Evolutionary conservation across 1,140 invertebrate genomes (phyloP).

Genomic region (Megathymus violae): DNA sequence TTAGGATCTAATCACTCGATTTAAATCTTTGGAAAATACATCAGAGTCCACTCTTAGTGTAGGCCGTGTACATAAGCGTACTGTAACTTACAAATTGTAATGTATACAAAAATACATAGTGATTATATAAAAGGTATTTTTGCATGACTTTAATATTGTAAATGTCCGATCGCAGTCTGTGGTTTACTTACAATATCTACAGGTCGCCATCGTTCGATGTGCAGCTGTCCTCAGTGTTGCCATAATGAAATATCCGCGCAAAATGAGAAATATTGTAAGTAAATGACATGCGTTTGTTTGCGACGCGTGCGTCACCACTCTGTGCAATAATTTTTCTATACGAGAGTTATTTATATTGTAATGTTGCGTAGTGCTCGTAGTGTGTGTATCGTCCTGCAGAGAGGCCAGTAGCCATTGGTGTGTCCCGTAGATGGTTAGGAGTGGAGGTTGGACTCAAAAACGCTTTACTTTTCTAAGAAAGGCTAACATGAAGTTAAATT

Average conservation of each 20-base stretch:
- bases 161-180: constrained; percentile 42
- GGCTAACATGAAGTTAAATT: constrained; percentile 4
- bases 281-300: constrained; percentile 38
- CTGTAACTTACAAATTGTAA: constrained; percentile 38
- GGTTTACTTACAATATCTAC: constrained; percentile 42
- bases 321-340: constrained; percentile 64
- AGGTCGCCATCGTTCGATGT: constrained; percentile 8
- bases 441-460: constrained; percentile 24
- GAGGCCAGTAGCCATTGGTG: constrained; percentile 5
- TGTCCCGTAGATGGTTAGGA: constrained; percentile 15
- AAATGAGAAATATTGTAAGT: constrained; percentile 37
- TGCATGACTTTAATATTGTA: constrained; percentile 60
- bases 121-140: constrained; percentile 62
- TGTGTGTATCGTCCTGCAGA: constrained; percentile 29
- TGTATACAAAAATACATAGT: constrained; percentile 47
- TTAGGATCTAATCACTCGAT: neutral
- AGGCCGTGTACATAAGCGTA: constrained; percentile 59
- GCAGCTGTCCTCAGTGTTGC: neutral
- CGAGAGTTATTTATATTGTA: constrained; percentile 47
- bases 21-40: constrained; percentile 22
- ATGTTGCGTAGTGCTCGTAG: constrained; percentile 45
- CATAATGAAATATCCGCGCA: neutral
- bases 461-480: constrained; percentile 16
- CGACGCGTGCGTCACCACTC: constrained; percentile 28
- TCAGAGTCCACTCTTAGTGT: constrained; percentile 50